Conservation (phyloP, 2,113 vertebrate genomes). For the Sclerurus mexicanus region DNA sequence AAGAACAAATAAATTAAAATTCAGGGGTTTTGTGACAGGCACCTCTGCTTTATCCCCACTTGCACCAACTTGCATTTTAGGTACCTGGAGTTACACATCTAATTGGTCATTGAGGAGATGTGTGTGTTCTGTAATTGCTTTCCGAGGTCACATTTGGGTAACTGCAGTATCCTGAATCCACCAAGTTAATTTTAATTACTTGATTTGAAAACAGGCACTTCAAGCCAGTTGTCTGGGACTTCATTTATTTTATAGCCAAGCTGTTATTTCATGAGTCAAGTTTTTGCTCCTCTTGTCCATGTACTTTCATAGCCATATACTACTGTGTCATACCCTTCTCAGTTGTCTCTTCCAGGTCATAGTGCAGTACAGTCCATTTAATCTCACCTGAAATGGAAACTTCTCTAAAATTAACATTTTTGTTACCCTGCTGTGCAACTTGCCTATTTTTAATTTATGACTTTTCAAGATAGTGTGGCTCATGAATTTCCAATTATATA, state of each 20-base stretch:
- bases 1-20: neutral
- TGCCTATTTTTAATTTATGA: neutral
- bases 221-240: neutral
- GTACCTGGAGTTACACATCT: neutral
- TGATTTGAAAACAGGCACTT: neutral
- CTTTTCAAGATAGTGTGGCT: neutral
- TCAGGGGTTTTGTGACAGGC: rapidly evolving
- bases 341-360: neutral
- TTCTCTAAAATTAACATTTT: neutral
- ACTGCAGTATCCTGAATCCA: neutral
- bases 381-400: neutral
- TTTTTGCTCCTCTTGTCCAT: neutral
- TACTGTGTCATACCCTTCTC: neutral
- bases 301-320: rapidly evolving
- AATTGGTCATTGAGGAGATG: neutral
- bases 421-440: rapidly evolving
- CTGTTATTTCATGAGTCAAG: neutral
- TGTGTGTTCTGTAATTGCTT: neutral
- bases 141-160: neutral
- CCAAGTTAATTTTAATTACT: rapidly evolving
- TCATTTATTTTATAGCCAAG: neutral
- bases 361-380: neutral
- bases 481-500: neutral
- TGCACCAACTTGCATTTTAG: neutral
- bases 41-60: neutral